Evolutionary conservation across 2,113 vertebrate species (phyloP).

Genomic region (Melospiza melodia): DNA sequence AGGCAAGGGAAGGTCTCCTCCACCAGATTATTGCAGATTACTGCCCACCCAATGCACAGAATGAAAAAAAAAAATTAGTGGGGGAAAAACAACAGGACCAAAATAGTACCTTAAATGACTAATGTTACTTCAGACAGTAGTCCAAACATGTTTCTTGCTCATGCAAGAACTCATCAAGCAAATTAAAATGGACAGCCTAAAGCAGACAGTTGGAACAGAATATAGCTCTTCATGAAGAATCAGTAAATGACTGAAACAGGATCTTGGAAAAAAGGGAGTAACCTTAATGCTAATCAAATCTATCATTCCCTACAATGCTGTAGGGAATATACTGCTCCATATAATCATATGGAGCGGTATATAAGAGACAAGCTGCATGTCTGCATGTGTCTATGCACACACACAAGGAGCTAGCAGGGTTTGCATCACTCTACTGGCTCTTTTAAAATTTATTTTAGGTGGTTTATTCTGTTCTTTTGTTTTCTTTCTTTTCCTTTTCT

Average conservation of each 20-base stretch:
- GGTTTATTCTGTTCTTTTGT: not conserved
- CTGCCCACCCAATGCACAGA: not conserved
- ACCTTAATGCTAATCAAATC: not conserved
- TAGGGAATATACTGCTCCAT: not conserved
- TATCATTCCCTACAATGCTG: not conserved
- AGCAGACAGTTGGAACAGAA: not conserved
- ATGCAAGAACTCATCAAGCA: not conserved
- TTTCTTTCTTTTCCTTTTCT: not conserved
- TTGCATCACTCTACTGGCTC: not conserved
- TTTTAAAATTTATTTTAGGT: not conserved
- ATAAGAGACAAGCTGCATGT: not conserved
- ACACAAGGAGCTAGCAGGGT: not conserved
- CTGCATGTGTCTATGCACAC: not conserved
- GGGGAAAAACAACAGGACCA: not conserved
- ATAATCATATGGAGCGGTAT: not conserved
- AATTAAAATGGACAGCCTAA: not conserved
- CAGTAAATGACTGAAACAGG: not conserved
- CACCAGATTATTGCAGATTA: not conserved
- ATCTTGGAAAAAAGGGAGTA: not conserved
- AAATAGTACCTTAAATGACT: not conserved
- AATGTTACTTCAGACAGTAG: not conserved
- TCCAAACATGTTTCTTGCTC: not conserved
- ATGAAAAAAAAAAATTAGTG: not conserved
- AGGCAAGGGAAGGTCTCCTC: not conserved
- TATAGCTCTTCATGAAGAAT: not conserved